Evolutionary conservation across 2,888 invertebrate genomes (phyloP).

Genomic region (Anorthoa munda): DNA sequence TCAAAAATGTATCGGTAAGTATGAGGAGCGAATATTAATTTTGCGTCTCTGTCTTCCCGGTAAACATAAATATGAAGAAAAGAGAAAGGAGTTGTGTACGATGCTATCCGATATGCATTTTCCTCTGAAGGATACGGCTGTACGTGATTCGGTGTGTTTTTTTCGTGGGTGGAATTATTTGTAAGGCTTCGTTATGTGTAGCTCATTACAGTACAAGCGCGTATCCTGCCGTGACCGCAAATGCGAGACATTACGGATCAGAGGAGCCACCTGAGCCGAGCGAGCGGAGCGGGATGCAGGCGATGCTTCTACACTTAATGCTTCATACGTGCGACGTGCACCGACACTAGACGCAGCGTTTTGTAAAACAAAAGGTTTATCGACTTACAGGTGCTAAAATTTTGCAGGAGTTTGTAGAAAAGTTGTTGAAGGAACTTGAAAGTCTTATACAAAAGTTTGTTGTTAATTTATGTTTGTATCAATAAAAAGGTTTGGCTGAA

Average conservation of each 20-base stretch:
- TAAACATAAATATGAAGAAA: constrained; percentile 64
- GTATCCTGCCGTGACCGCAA: constrained; percentile 90
- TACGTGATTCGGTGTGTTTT: constrained; percentile 90
- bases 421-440: not conserved
- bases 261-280: constrained; percentile 85
- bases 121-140: constrained; percentile 89
- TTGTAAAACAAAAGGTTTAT: constrained; percentile 73
- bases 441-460: not conserved
- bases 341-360: constrained; percentile 62
- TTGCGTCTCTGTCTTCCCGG: constrained; percentile 76
- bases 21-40: constrained; percentile 80
- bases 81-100: constrained; percentile 75
- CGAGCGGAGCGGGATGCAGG: constrained; percentile 70
- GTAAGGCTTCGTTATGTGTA: constrained; percentile 90
- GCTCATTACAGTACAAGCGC: constrained; percentile 90
- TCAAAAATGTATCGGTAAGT: constrained; percentile 83
- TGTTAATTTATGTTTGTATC: not conserved
- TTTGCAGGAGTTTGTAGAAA: constrained; percentile 17
- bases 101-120: constrained; percentile 90
- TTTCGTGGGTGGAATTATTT: constrained; percentile 90
- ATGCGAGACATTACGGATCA: constrained; percentile 87
- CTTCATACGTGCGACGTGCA: constrained; percentile 82
- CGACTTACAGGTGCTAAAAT: constrained; percentile 55
- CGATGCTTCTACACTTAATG: constrained; percentile 75
- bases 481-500: not conserved